Percentiles rank a stretch among this genome's conserved stretches.
Evolutionary conservation across 1,140 invertebrate species (phyloP).

Genomic region (Mizuhopecten yessoensis): DNA sequence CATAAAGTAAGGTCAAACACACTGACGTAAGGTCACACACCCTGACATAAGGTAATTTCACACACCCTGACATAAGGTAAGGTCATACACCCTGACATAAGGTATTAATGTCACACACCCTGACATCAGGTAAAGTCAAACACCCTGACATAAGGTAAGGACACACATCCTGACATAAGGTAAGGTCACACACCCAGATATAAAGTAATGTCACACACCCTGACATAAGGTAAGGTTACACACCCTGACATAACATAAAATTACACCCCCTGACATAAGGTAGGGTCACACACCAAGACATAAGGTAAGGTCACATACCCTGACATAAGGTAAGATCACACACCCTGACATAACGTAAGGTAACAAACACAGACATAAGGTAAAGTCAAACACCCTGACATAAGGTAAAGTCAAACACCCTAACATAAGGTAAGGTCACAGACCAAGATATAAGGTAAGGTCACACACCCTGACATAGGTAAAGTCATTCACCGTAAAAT

Average conservation of each 20-base stretch:
- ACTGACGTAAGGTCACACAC: background rate
- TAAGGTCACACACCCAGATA: background rate
- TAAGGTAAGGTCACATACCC: background rate
- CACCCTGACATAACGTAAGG: background rate
- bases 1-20: constrained; percentile 23
- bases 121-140: too few relatives aligned
- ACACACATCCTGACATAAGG: background rate
- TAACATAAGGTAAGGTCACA: background rate
- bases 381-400: background rate
- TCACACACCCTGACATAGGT: background rate
- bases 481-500: background rate
- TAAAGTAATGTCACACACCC: background rate
- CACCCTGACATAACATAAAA: background rate
- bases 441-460: background rate
- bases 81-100: background rate
- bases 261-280: background rate
- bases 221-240: background rate
- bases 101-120: background rate
- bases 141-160: background rate
- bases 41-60: background rate
- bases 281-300: background rate
- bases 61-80: background rate
- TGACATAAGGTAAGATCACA: background rate
- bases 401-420: background rate
- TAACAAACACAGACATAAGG: background rate